Conservation (phyloP, 2,888 invertebrate species). For the Clivina fossor region DNA sequence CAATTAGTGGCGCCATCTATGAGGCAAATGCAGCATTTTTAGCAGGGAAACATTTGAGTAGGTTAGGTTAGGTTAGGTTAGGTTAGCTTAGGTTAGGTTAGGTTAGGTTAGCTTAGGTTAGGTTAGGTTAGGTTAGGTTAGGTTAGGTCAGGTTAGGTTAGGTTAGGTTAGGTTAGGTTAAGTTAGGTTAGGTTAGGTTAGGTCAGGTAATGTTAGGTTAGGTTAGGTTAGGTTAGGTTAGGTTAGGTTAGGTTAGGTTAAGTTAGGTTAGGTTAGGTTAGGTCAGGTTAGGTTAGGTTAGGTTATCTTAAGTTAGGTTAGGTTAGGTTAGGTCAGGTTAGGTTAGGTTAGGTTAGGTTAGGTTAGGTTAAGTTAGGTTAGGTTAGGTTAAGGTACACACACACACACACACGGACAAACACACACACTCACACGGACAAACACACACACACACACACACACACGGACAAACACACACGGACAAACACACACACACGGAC, state of each 20-base stretch:
- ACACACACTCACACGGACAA: too few species aligned
- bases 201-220: too few species aligned
- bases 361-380: slow-evolving; percentile 40
- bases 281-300: slow-evolving; percentile 36
- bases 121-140: slow-evolving; percentile 9
- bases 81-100: slow-evolving; percentile 40
- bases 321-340: slow-evolving; percentile 34
- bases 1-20: too few species aligned
- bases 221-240: slow-evolving; percentile 39
- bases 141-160: slow-evolving; percentile 8
- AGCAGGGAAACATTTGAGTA: too few species aligned
- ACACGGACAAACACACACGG: too few species aligned
- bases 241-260: slow-evolving; percentile 35
- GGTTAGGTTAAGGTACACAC: slow-evolving; percentile 41
- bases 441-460: too few species aligned
- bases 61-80: too few species aligned
- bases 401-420: too few species aligned
- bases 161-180: slow-evolving; percentile 9
- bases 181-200: slow-evolving; percentile 38
- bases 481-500: too few species aligned
- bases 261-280: slow-evolving; percentile 36
- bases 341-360: slow-evolving; percentile 39
- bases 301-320: slow-evolving; percentile 35
- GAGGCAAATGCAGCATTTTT: too few species aligned
- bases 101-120: slow-evolving; percentile 18